A percentile compares a stretch with the other conserved stretches of the same genome.
These are phyloP conservation scores for Diploscapter pachys DNA, from an alignment of 1,140 invertebrate species.

Conservation along the genomic window DNA sequence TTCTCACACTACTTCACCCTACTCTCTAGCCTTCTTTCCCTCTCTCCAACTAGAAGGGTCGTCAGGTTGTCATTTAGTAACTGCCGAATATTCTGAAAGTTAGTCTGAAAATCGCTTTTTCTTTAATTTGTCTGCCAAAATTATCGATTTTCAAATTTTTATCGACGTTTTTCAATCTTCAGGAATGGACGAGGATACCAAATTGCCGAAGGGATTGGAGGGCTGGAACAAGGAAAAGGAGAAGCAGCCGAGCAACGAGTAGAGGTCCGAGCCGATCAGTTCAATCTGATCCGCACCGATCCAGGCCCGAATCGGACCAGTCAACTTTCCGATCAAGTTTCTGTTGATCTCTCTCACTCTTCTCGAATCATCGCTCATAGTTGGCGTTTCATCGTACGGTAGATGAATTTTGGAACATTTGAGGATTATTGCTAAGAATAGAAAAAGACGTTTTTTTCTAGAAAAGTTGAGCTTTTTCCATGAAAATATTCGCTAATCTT, in stretches of 20 bases:
- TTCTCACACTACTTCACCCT: too few relatives aligned
- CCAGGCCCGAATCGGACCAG: not conserved
- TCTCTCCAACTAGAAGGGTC: too few relatives aligned
- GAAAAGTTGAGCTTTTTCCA: too few relatives aligned
- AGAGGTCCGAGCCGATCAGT: slow-evolving; percentile 10
- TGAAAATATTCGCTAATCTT: too few relatives aligned
- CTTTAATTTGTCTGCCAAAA: not conserved
- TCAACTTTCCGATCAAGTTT: slow-evolving; percentile 5
- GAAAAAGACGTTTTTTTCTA: too few relatives aligned
- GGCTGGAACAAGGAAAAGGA: slow-evolving; percentile 74
- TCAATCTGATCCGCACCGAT: not conserved
- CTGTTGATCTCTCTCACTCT: slow-evolving; percentile 21
- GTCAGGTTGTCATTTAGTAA: too few relatives aligned
- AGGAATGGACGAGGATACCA: slow-evolving; percentile 91
- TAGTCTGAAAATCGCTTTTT: not conserved
- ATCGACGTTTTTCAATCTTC: not conserved
- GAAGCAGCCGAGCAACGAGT: slow-evolving; percentile 19
- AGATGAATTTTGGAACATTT: too few relatives aligned
- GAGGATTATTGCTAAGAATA: too few relatives aligned
- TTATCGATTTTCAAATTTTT: too few relatives aligned
- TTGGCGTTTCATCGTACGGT: too few relatives aligned
- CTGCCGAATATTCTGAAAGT: too few relatives aligned
- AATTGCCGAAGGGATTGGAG: slow-evolving; percentile 87
- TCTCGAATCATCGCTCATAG: not conserved
- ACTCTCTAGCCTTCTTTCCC: too few relatives aligned